Percentiles rank a stretch among this genome's conserved stretches.
phyloP scores from a whole-genome alignment of 2,888 invertebrate genomes.

The Ophion costatus region DNA sequence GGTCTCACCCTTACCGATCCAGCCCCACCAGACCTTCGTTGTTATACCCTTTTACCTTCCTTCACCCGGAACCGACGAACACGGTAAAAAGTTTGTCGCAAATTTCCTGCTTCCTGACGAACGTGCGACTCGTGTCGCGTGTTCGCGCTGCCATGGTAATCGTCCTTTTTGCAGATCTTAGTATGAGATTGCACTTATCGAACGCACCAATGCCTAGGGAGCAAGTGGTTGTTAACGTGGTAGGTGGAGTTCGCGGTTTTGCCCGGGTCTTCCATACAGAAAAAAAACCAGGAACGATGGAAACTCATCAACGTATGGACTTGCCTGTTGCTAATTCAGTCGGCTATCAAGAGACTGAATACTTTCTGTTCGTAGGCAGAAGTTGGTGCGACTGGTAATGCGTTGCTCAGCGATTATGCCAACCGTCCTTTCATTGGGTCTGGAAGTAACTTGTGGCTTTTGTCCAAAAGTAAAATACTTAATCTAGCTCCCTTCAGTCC shows the following conservation, averaged over 20 bases:
- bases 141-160: not conserved
- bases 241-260: not conserved
- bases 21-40: not conserved
- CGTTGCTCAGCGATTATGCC: not conserved
- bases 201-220: not conserved
- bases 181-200: not conserved
- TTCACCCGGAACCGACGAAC: conserved; percentile 4
- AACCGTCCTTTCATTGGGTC: not conserved
- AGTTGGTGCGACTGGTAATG: not conserved
- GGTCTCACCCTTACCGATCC: conserved; percentile 25
- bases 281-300: not conserved
- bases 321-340: not conserved
- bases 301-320: not conserved
- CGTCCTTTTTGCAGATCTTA: not conserved
- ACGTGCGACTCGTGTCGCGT: conserved; percentile 1
- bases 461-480: not conserved
- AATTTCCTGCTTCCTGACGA: conserved; percentile 16
- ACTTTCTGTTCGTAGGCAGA: not conserved
- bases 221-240: not conserved
- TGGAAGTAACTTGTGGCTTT: not conserved
- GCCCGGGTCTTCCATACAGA: not conserved
- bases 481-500: not conserved
- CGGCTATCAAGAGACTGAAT: not conserved
- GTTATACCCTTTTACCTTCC: conserved; percentile 31
- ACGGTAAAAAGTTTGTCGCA: conserved; percentile 24